Percentiles rank a stretch among this genome's conserved stretches.
Evolutionary conservation across 2,113 vertebrate genomes (phyloP).

Genomic region (Phocoena phocoena): DNA sequence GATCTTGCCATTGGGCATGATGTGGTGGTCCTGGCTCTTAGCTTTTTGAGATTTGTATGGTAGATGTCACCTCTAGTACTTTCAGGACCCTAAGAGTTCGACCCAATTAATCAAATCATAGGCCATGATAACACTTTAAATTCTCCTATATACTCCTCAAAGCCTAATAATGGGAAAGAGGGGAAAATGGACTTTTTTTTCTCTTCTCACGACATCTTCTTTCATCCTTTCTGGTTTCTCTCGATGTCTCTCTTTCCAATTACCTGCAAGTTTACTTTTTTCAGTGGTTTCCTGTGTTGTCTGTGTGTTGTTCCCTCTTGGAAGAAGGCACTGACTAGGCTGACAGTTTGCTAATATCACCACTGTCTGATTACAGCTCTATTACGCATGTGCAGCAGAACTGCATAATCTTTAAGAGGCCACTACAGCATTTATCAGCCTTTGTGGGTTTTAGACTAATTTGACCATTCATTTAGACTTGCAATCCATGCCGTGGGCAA

Average conservation of each 20-base stretch:
- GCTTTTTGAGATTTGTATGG: not conserved
- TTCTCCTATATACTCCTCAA: not conserved
- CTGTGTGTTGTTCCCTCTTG: not conserved
- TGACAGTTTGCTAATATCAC: not conserved
- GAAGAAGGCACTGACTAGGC: not conserved
- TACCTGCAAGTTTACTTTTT: not conserved
- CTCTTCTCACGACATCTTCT: not conserved
- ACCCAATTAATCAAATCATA: not conserved
- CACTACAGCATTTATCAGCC: not conserved
- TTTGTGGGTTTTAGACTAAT: constrained; percentile 15
- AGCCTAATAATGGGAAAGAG: not conserved
- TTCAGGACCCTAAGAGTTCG: not conserved
- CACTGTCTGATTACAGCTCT: not conserved
- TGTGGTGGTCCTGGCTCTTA: not conserved
- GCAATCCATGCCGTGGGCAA: constrained; percentile 11
- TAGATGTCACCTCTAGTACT: not conserved
- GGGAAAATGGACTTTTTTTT: not conserved
- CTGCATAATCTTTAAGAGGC: not conserved
- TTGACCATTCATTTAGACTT: constrained; percentile 47
- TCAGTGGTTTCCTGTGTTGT: not conserved
- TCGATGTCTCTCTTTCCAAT: not conserved
- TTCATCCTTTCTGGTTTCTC: not conserved
- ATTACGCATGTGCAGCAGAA: not conserved
- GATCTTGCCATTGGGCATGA: not conserved
- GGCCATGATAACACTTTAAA: not conserved